Base-by-base conservation (phyloP, 2,888 invertebrate species). In the Drosophila quinaria region DNA sequence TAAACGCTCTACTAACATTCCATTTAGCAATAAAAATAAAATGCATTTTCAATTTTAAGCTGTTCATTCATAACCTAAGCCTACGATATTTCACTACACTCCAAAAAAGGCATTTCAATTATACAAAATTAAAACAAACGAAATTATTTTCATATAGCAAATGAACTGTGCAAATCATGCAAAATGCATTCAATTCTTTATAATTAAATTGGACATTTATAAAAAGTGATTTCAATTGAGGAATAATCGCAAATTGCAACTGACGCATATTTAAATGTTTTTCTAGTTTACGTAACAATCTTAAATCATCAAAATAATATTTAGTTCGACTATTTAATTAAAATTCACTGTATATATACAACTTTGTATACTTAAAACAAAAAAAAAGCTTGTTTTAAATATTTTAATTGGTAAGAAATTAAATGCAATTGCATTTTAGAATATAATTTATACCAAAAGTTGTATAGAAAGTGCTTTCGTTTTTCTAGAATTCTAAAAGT, bases 1-100 rank as follows among this genome's bases (percentile, higher is more conserved):
- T 3, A 13, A 42, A 78, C 78, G 46, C 73, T 46, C 73, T 73
- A 33, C 33, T 15, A 25, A 25, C 22, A 60, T 52, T 41, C 22
- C 15, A 13, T 5, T 6, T 29, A 11, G 10, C 31, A 19, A 11
- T 13, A 8, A 25, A 25, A 25, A 22, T n/a, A n/a, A 8, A 5
- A 19, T 44, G 42, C 31, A 42, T 56, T 33, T 22, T 44, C 5
- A 25, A 54, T 2, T 39, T 17, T 25, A 35, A 25, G 55, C 33
- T 33, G 33, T 55, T 42, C 22, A n/a, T 13, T 17, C 37, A 35
- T 13, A 47, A 47, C 19, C 17, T n/a, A 22, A 6, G 31, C 17
- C 22, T 22, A 19, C 10, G 4, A 5, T 25, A 19, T 5, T 11
- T 19, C 17, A 11, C 4, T 31, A 50, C 49, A 50, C 49, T 50